Conservation (phyloP, 2,113 vertebrate genomes). For the Hipposideros armiger region DNA sequence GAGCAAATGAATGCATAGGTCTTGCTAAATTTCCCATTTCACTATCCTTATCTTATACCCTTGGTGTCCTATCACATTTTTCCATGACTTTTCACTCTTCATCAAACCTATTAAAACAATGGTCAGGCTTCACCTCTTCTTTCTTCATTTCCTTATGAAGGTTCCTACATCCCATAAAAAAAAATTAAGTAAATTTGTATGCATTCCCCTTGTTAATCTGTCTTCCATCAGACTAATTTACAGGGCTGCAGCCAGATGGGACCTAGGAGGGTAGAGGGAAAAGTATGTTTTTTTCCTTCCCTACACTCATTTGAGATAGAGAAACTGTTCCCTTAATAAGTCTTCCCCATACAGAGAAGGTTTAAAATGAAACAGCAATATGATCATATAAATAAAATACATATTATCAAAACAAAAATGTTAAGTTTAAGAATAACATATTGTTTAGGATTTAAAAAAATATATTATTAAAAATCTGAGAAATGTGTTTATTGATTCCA, state of each 20-base stretch:
- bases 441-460: constrained; percentile 15
- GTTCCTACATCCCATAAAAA: background rate
- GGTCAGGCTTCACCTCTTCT: background rate
- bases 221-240: background rate
- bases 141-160: background rate
- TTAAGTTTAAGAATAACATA: constrained; percentile 4
- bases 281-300: background rate
- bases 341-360: background rate
- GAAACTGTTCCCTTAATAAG: background rate
- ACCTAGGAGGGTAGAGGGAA: background rate
- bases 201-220: background rate
- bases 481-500: background rate
- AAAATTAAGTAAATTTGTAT: background rate
- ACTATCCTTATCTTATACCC: background rate
- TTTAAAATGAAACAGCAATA: constrained; percentile 49
- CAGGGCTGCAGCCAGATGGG: background rate
- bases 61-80: background rate
- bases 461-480: background rate
- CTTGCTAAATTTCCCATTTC: background rate
- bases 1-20: background rate
- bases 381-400: background rate
- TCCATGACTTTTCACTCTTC: background rate
- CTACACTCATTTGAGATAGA: background rate
- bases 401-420: constrained; percentile 8
- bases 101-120: background rate